phyloP scores from a whole-genome alignment of 2,888 invertebrate species.

The Pyrochroa serraticornis region DNA sequence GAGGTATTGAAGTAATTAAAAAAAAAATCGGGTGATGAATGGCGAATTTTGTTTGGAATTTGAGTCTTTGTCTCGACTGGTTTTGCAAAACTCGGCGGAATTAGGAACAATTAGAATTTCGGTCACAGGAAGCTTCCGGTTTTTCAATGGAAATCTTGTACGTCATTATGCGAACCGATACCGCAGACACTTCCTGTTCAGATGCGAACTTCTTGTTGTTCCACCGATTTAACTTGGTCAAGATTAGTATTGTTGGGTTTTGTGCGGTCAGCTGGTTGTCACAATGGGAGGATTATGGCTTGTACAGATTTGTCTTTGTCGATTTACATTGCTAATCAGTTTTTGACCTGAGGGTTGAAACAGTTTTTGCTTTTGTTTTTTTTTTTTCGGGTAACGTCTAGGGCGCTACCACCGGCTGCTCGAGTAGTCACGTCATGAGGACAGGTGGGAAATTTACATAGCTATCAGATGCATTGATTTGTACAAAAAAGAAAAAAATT shows the following conservation, averaged over 20 bases:
- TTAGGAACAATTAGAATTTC: too few relatives aligned
- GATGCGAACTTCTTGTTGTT: too few relatives aligned
- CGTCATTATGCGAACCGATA: too few relatives aligned
- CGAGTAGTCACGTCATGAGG: conserved; percentile 1
- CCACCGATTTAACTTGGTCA: too few relatives aligned
- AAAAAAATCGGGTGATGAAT: too few relatives aligned
- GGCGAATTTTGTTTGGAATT: too few relatives aligned
- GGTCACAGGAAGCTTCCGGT: background rate
- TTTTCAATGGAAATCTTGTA: background rate
- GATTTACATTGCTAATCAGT: conserved; percentile 16
- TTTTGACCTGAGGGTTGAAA: conserved; percentile 17
- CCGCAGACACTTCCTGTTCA: too few relatives aligned
- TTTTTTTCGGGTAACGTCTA: background rate
- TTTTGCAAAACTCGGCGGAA: too few relatives aligned
- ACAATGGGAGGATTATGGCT: background rate
- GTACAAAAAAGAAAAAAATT: background rate
- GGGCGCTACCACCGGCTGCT: background rate
- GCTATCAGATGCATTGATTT: background rate
- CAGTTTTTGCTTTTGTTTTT: conserved; percentile 2
- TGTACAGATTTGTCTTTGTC: background rate
- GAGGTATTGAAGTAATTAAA: too few relatives aligned
- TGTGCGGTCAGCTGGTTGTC: too few relatives aligned
- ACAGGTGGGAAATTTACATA: conserved; percentile 9
- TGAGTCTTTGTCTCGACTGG: too few relatives aligned
- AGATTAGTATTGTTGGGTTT: too few relatives aligned